Conservation (phyloP, 1,140 invertebrate species). For the Ruditapes philippinarum region DNA sequence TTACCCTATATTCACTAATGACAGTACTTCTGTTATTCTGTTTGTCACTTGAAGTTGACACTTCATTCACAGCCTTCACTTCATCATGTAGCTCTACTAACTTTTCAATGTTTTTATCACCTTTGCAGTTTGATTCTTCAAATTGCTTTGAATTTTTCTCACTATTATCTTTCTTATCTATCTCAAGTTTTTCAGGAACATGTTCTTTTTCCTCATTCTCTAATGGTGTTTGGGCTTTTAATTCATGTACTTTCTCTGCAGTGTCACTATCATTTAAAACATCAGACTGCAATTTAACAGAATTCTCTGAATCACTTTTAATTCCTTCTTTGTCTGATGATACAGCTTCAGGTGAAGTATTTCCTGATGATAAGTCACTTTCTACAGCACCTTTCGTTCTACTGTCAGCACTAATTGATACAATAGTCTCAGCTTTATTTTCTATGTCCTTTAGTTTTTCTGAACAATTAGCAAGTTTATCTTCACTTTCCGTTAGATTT, state of each 20-base stretch:
- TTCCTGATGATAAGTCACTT: background rate
- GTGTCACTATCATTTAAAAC: background rate
- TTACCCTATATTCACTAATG: background rate
- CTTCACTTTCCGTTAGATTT: background rate
- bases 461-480: background rate
- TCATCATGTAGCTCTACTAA: background rate
- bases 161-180: no score
- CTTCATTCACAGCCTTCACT: background rate
- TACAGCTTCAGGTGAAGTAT: background rate
- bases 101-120: background rate
- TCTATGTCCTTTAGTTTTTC: background rate
- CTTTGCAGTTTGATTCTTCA: background rate
- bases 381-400: background rate
- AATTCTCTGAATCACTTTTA: background rate
- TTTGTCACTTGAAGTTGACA: background rate
- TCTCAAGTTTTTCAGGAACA: no score
- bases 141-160: background rate
- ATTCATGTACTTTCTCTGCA: no score
- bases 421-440: background rate
- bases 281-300: background rate
- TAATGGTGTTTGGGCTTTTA: no score
- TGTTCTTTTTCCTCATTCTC: no score
- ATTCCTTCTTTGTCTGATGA: background rate
- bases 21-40: background rate
- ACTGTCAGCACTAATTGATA: background rate